Conservation (phyloP, 2,113 vertebrate species). For the Siniperca chuatsi region DNA sequence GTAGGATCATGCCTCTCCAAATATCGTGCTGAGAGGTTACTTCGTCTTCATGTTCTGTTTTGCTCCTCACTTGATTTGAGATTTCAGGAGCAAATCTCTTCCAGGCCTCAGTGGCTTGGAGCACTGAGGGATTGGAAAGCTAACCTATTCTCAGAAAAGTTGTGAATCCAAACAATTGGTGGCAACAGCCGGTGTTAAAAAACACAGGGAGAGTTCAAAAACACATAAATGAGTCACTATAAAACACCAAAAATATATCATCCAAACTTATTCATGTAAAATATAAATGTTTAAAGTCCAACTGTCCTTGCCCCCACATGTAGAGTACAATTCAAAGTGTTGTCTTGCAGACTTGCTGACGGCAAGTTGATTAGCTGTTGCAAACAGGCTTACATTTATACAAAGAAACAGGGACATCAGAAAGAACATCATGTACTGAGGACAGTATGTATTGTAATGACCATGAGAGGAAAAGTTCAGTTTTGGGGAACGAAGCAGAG, state of each 20-base stretch:
- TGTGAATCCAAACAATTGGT: conserved; percentile 50
- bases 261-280: neutral
- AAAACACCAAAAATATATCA: conserved; percentile 1
- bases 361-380: too few relatives aligned
- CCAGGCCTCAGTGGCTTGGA: conserved; percentile 30
- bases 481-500: too few relatives aligned
- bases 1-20: conserved; percentile 65
- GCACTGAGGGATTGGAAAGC: conserved; percentile 17
- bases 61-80: conserved; percentile 59
- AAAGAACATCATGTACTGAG: too few relatives aligned
- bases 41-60: conserved; percentile 66
- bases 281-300: neutral
- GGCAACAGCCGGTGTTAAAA: conserved; percentile 46
- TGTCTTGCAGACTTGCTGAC: too few relatives aligned
- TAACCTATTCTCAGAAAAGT: conserved; percentile 42
- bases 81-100: conserved; percentile 34
- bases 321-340: too few relatives aligned
- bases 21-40: conserved; percentile 66
- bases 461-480: too few relatives aligned
- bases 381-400: too few relatives aligned
- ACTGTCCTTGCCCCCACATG: too few relatives aligned
- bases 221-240: conserved; percentile 5
- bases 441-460: too few relatives aligned
- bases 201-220: conserved; percentile 3
- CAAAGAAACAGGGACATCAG: too few relatives aligned